Conservation (phyloP, 2,888 invertebrate genomes). For the Agrilus mali region DNA sequence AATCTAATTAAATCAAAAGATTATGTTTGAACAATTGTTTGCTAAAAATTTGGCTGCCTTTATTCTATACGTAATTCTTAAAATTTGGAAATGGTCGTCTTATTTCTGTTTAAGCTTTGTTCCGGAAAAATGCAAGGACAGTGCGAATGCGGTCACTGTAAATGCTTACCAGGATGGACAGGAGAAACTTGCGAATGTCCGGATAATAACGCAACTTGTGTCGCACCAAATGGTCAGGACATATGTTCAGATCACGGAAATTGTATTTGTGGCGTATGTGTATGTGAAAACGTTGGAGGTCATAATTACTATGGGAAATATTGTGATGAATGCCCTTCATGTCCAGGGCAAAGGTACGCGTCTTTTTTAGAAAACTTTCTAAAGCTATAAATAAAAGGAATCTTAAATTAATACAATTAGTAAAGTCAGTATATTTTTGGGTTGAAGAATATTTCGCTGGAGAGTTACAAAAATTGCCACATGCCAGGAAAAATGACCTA, state of each 20-base stretch:
- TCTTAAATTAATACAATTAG: too few relatives aligned
- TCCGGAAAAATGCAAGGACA: slow-evolving; percentile 46
- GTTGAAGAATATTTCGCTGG: too few relatives aligned
- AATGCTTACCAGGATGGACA: slow-evolving; percentile 44
- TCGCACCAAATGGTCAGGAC: slow-evolving; percentile 23
- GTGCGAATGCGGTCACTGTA: slow-evolving; percentile 52
- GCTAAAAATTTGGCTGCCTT: too few relatives aligned
- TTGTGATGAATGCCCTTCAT: slow-evolving; percentile 64
- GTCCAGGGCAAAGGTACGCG: slow-evolving; percentile 42
- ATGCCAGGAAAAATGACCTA: too few relatives aligned
- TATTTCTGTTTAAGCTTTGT: slow-evolving; percentile 25
- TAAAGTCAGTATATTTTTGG: too few relatives aligned
- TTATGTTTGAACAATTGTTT: too few relatives aligned
- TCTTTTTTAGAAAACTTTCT: neutral
- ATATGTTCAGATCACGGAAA: slow-evolving; percentile 50
- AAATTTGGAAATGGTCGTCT: too few relatives aligned
- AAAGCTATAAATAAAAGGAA: neutral
- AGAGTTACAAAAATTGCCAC: too few relatives aligned
- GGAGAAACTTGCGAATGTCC: slow-evolving; percentile 51
- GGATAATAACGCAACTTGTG: slow-evolving; percentile 38
- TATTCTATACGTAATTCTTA: too few relatives aligned
- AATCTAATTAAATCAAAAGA: too few relatives aligned
- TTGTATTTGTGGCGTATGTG: slow-evolving; percentile 53
- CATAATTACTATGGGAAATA: slow-evolving; percentile 43
- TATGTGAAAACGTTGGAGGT: slow-evolving; percentile 40